phyloP scores from a whole-genome alignment of 2,113 vertebrate genomes.

The Rhynchomys soricoides region DNA sequence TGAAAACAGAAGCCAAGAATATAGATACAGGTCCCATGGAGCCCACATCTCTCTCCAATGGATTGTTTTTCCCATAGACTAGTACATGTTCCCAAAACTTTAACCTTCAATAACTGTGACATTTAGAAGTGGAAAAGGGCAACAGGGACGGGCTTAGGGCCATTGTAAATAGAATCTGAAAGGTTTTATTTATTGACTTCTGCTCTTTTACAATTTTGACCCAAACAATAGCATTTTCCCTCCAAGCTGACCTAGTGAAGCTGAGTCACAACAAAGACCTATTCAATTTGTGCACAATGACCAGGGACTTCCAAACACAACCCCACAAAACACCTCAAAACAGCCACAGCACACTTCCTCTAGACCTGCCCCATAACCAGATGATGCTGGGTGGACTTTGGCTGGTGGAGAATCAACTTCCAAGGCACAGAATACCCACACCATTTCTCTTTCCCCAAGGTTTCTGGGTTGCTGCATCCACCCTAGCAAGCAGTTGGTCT shows the following conservation, averaged over 20 bases:
- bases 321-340: background rate
- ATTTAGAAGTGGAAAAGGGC: background rate
- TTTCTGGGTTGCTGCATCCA: background rate
- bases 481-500: background rate
- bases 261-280: background rate
- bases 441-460: background rate
- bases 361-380: background rate
- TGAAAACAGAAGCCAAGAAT: too few species aligned
- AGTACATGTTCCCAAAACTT: background rate
- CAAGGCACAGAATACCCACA: background rate
- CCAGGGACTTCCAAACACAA: background rate
- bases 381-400: accelerated
- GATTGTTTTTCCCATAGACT: background rate
- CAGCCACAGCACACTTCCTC: background rate
- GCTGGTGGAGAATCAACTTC: background rate
- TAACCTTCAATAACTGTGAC: slow-evolving; percentile 30
- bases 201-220: background rate
- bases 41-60: background rate
- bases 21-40: background rate
- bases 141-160: background rate
- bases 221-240: slow-evolving; percentile 5
- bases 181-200: background rate
- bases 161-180: background rate
- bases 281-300: background rate
- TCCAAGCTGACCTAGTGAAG: background rate